Conservation (phyloP, 2,888 invertebrate species). For the Rhyacophila evoluta region DNA sequence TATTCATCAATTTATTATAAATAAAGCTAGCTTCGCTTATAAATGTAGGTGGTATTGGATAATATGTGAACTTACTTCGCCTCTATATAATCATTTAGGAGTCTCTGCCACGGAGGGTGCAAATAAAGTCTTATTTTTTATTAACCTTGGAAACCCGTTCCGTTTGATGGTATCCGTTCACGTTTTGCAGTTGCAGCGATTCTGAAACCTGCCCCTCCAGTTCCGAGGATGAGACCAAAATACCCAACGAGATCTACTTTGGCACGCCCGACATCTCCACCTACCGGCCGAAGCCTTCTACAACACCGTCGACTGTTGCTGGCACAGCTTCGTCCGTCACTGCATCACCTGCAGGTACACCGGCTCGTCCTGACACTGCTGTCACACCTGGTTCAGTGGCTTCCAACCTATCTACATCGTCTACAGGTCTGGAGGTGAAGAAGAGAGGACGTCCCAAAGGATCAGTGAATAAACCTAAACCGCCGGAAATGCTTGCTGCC, state of each 20-base stretch:
- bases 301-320: not conserved
- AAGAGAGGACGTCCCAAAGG: constrained; percentile 69
- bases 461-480: constrained; percentile 68
- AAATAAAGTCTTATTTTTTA: too few species aligned
- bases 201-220: constrained; percentile 46
- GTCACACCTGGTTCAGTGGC: not conserved
- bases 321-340: constrained; percentile 24
- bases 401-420: not conserved
- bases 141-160: too few species aligned
- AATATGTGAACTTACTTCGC: too few species aligned
- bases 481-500: constrained; percentile 56
- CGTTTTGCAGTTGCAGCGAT: constrained; percentile 42
- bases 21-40: too few species aligned
- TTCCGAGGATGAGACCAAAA: constrained; percentile 53
- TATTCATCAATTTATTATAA: too few species aligned
- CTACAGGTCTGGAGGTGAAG: constrained; percentile 61
- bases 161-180: not conserved
- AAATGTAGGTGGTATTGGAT: too few species aligned
- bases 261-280: constrained; percentile 54
- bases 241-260: constrained; percentile 55
- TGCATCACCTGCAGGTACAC: not conserved
- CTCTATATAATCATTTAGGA: too few species aligned
- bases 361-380: not conserved
- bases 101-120: too few species aligned
- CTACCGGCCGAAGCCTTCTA: constrained; percentile 37